Conservation (phyloP, 1,140 invertebrate species). For the Papilio machaon region DNA sequence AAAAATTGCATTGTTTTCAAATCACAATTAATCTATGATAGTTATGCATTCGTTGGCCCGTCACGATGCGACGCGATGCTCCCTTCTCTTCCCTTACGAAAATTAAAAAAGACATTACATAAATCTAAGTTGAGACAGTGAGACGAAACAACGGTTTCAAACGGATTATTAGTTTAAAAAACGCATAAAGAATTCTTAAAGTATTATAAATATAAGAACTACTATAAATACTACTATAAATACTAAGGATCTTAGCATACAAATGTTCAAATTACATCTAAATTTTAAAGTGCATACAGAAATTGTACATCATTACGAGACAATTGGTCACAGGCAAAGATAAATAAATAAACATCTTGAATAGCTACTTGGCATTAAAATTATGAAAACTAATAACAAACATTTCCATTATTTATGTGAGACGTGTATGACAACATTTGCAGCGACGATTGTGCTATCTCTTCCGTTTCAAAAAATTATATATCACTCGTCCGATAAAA, state of each 20-base stretch:
- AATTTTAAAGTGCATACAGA: background rate
- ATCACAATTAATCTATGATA: conserved; percentile 57
- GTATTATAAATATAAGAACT: too few relatives aligned
- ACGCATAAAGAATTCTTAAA: too few relatives aligned
- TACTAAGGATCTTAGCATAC: too few relatives aligned
- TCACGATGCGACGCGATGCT: conserved; percentile 6
- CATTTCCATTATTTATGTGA: conserved; percentile 35
- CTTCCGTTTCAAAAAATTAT: conserved; percentile 54
- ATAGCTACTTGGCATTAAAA: background rate
- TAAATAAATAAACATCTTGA: background rate
- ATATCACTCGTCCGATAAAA: conserved; percentile 46
- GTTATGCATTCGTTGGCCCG: conserved; percentile 36
- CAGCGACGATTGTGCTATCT: conserved; percentile 53
- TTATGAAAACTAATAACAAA: conserved; percentile 13
- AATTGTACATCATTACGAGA: background rate
- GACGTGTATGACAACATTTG: conserved; percentile 42
- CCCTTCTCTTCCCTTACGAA: background rate
- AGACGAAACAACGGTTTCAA: background rate
- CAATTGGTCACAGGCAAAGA: background rate
- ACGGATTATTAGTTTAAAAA: too few relatives aligned
- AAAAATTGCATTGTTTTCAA: conserved; percentile 63
- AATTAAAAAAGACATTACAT: background rate
- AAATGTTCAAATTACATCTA: too few relatives aligned
- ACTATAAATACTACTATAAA: too few relatives aligned
- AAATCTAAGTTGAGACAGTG: background rate